Evolutionary conservation across 2,797 vertebrate species (phyloP).

Genomic region (Discoglossus pictus): DNA sequence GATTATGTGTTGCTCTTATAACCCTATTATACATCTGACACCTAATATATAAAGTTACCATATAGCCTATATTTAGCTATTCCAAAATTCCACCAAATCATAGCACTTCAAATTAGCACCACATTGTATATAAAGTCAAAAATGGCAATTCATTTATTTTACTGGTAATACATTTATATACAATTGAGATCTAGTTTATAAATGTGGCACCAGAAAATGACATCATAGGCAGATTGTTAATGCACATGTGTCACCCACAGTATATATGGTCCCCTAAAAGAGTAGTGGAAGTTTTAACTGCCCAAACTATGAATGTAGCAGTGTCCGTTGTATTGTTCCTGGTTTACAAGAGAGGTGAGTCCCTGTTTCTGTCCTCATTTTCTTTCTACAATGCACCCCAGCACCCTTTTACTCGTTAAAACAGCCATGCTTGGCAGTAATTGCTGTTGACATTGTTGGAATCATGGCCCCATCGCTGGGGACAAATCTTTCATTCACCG

Average conservation of each 20-base stretch:
- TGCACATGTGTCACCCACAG: neutral
- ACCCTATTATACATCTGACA: too few relatives aligned
- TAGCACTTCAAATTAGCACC: too few relatives aligned
- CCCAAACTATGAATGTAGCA: conserved; percentile 25
- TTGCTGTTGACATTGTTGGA: conserved; percentile 91
- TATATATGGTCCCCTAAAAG: conserved; percentile 15
- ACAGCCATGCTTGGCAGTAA: conserved; percentile 76
- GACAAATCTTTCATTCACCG: conserved; percentile 97
- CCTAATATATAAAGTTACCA: too few relatives aligned
- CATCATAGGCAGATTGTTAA: conserved; percentile 32
- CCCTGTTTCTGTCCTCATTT: conserved; percentile 38
- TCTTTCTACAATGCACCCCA: conserved; percentile 42
- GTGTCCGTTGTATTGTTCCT: conserved; percentile 34
- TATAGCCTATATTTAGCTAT: too few relatives aligned
- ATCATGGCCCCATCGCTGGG: conserved; percentile 80
- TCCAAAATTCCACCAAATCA: too few relatives aligned
- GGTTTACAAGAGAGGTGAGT: conserved; percentile 52
- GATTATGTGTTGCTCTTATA: too few relatives aligned
- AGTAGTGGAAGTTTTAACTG: conserved; percentile 18
- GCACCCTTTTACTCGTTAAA: conserved; percentile 63
- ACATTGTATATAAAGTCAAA: too few relatives aligned
- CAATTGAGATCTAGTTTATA: too few relatives aligned
- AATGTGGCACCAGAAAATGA: conserved; percentile 8
- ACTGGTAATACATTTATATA: too few relatives aligned
- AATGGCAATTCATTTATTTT: too few relatives aligned